A percentile compares a stretch with the other conserved stretches of the same genome.
phyloP scores from a whole-genome alignment of 2,797 vertebrate species.

The Pagetopsis macropterus region DNA sequence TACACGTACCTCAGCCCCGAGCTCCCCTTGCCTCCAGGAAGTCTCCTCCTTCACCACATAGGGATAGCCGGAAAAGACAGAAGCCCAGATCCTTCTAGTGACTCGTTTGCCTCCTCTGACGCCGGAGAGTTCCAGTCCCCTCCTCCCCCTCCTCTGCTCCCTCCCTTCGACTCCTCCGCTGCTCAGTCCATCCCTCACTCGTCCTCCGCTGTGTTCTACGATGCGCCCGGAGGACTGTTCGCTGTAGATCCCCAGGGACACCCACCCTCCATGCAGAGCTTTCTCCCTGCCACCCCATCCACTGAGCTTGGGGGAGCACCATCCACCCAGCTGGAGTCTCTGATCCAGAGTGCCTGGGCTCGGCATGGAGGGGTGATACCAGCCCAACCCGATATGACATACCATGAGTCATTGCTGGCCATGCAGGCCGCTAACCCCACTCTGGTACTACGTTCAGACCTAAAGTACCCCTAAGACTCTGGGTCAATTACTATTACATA shows the following conservation, averaged over 20 bases:
- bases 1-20: slow-evolving; percentile 86
- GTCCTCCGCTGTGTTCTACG: slow-evolving; percentile 62
- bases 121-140: slow-evolving; percentile 93
- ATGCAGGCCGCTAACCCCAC: slow-evolving; percentile 78
- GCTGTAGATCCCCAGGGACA: slow-evolving; percentile 83
- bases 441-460: slow-evolving; percentile 83
- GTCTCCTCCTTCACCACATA: slow-evolving; percentile 83
- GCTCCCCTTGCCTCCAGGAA: slow-evolving; percentile 85
- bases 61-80: slow-evolving; percentile 84
- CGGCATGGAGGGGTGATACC: slow-evolving; percentile 75
- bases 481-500: slow-evolving; percentile 61
- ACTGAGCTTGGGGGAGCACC: slow-evolving; percentile 82
- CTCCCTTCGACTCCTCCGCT: slow-evolving; percentile 77
- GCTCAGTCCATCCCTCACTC: slow-evolving; percentile 84
- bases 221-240: slow-evolving; percentile 47
- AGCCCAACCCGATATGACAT: slow-evolving; percentile 79
- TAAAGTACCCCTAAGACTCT: slow-evolving; percentile 36
- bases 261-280: slow-evolving; percentile 85
- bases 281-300: slow-evolving; percentile 81
- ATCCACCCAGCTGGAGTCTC: slow-evolving; percentile 87
- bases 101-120: slow-evolving; percentile 94
- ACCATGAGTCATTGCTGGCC: slow-evolving; percentile 81
- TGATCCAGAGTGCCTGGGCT: slow-evolving; percentile 84
- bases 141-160: slow-evolving; percentile 84
- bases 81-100: slow-evolving; percentile 94